Evolutionary conservation across 2,888 invertebrate genomes (phyloP), one percentile per base, ranked within the genome.

Genomic region (Volucella inflata): DNA sequence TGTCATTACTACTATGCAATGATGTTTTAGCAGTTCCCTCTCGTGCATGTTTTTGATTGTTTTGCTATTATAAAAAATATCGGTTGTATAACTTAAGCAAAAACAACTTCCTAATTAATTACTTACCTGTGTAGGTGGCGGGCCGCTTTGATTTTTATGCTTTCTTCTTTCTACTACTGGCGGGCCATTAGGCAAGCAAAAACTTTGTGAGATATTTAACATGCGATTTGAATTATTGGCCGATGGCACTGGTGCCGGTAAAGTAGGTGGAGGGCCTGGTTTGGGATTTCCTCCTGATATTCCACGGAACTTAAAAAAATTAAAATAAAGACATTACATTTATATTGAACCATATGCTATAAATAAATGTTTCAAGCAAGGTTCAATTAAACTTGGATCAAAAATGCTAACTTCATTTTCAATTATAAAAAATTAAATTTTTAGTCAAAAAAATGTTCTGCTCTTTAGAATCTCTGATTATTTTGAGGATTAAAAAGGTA

Each of bases 1-100:
- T 97, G 92, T 97, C 97, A 92, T 97, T 97, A 91, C 97, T 97
- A 92, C 97, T 97, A 92, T 97, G 97, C 88, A 97, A 94, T 50
- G 97, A 97, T 1, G 95, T 94, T 90, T 95, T 95, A 79, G 95
- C 95, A 57, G 95, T 95, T 30, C 90, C 91, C 71, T 88, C 87
- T 38, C 88, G 78, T 9, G 87, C 57, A 79, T 90, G 89, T 81
- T 89, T 89, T 30, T 82, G 87, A 30, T 87, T 89, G 42, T 82
- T 82, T 75, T 89, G 89, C 16, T 21, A 4, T 21, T 21, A 21
- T 21, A 21, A 4, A 21, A 21, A 21, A 21, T 4, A 21, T 21
- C 4, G 3, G 21, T 21, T 2, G 1, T 21, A 21, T 21, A 21
- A 21, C 21, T 21, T 1, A 0, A 21, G 21, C 2, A 2, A 21